Evolutionary conservation across 1,140 invertebrate genomes (phyloP).

Genomic region (Lepidurus couesii): DNA sequence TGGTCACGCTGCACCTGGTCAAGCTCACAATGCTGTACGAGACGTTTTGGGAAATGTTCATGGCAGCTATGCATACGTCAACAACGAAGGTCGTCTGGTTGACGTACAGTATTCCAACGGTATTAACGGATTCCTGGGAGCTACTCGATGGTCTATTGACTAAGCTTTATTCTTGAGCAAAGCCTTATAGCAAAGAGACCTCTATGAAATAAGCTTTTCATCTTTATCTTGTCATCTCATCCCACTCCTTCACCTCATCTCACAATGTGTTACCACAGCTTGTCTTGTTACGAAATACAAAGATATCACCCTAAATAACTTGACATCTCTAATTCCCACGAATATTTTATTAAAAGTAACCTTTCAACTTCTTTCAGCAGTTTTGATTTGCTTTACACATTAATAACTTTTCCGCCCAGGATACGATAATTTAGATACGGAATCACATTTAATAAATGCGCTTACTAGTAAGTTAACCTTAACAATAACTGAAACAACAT

Average conservation of each 20-base stretch:
- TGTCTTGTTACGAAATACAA: no score
- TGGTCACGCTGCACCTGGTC: constrained; percentile 34
- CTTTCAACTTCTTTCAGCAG: no score
- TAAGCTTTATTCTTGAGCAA: neutral
- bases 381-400: no score
- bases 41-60: constrained; percentile 34
- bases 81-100: constrained; percentile 36
- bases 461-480: no score
- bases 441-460: no score
- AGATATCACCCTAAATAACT: no score
- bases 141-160: neutral
- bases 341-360: no score
- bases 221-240: neutral
- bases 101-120: constrained; percentile 36
- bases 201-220: neutral
- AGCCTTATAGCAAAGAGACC: neutral
- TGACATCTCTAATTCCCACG: no score
- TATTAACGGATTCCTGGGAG: constrained; percentile 35
- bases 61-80: constrained; percentile 36
- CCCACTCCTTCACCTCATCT: neutral
- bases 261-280: no score
- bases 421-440: no score
- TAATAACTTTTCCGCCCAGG: no score
- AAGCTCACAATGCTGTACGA: constrained; percentile 27
- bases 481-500: no score